Base-by-base conservation (phyloP, 2,797 vertebrate species). In the Babyrousa celebensis region DNA sequence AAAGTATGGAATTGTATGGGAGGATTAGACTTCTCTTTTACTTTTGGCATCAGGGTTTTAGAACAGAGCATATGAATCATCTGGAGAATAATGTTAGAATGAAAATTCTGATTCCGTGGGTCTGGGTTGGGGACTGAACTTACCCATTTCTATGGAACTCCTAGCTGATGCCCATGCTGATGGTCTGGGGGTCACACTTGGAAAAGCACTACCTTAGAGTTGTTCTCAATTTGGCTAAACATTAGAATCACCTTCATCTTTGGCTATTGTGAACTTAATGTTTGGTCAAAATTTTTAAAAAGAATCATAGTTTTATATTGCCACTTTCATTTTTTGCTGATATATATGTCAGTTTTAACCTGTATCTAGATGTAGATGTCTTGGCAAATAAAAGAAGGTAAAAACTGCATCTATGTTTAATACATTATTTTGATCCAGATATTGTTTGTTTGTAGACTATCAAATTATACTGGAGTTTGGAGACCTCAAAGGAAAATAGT, bases 1-100 rank as follows among this genome's bases (percentile, higher is more conserved):
- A 85, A 95, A 96, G 92, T 78, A 89, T 85, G 92, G 80, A 96
- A 91, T 95, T 95, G 43, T 63, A 90, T 71, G 52, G 79, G 62
- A 91, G 68, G n/a, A 78, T 96, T 95, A 78, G 29, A 75, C 43
- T 95, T 89, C 65, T 23, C 0, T 56, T 89, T 96, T 92, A 77
- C 91, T 95, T 80, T 82, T 85, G 92, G 65, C 25, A 91, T 87
- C 68, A 32, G 56, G 97, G 36, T 92, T 85, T 85, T 78, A 85
- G 88, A 95, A 86, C 48, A 96, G 85, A 92, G 78, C 67, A 17
- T 94, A 91, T 63, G 72, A 95, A 75, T 96, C 80, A 92, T 77
- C 54, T 93, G 83, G 85, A 97, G 32, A 96, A 85, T 20, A 93
- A 85, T 29, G 70, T 79, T 89, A 71, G 48, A 96, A 74, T 82